Base-by-base conservation (phyloP, 2,113 vertebrate genomes). In the cattle (Bos taurus) region DNA sequence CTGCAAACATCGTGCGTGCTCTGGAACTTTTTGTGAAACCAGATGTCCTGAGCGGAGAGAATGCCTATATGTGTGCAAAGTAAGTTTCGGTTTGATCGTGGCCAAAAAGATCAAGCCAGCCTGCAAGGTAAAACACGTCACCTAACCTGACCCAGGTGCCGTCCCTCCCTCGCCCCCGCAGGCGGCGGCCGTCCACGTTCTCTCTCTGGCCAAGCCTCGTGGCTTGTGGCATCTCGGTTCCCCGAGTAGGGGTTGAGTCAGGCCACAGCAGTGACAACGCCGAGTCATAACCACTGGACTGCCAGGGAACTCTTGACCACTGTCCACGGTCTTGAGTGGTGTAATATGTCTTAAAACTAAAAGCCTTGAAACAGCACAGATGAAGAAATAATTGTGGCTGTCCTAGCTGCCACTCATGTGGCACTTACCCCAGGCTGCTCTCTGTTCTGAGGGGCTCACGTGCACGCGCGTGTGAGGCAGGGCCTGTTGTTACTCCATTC, bases 51-150 rank as follows among this genome's bases (percentile, higher is more conserved):
- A 99, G 99, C 0, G 99, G 99, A 28, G 99, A 99, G 94, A 99
- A 99, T 0, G 99, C 99, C 89, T 99, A 99, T 98, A 99, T 99
- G 99, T 99, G 99, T 95, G 99, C 99, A 85, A 99, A 98, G 99
- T 99, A 98, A 99, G 99, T 99, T 5, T 12, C 13, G 0, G 28
- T 8, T 21, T 23, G 54, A 67, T 83, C 14, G 0, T 6, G 43
- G 80, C 13, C 13, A 3, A 2, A 12, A 14, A 16, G 64, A 4
- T 2, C 36, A 16, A 1, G 11, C 28, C 0, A 0, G 50, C 9
- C 26, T 2, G 83, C 85, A 23, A 2, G 33, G 16, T 5, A 33
- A 5, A 16, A 13, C 2, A 4, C 13, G 43, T 17, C 30, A 2
- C 62, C 56, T 9, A 8, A 9, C 33, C 71, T 6, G 3, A 0